phyloP scores from a whole-genome alignment of 2,113 vertebrate species.

The Myotis lucifugus region DNA sequence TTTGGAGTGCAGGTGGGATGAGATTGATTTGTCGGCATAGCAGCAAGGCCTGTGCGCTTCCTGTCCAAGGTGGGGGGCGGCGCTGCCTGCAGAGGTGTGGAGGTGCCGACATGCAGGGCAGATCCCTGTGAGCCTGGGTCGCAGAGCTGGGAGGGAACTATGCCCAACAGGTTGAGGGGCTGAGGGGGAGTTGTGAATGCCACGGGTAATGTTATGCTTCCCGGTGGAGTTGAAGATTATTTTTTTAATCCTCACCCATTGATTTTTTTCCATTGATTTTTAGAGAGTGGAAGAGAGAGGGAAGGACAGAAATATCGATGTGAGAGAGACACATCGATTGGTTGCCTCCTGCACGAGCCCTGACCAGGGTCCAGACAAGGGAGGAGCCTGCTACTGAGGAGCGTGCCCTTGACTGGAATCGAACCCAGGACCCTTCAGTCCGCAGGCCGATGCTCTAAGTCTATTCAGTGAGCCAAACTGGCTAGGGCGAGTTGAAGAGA shows the following conservation, averaged over 20 bases:
- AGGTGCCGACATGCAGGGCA: neutral
- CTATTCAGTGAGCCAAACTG: too few relatives aligned
- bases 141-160: neutral
- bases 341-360: too few relatives aligned
- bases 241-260: too few relatives aligned
- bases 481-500: neutral
- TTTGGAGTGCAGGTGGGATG: neutral
- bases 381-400: too few relatives aligned
- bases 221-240: neutral
- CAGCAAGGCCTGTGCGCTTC: neutral
- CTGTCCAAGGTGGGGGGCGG: neutral
- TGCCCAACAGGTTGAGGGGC: neutral
- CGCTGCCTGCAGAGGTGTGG: neutral
- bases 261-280: too few relatives aligned
- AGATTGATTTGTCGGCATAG: neutral
- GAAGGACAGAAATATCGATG: too few relatives aligned
- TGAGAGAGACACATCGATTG: too few relatives aligned
- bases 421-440: too few relatives aligned
- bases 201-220: neutral
- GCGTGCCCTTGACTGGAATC: too few relatives aligned
- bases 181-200: neutral
- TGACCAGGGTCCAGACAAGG: too few relatives aligned
- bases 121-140: neutral
- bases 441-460: too few relatives aligned
- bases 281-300: too few relatives aligned